Base-by-base conservation (phyloP, 1,140 invertebrate genomes). In the Magallana ariakensis region DNA sequence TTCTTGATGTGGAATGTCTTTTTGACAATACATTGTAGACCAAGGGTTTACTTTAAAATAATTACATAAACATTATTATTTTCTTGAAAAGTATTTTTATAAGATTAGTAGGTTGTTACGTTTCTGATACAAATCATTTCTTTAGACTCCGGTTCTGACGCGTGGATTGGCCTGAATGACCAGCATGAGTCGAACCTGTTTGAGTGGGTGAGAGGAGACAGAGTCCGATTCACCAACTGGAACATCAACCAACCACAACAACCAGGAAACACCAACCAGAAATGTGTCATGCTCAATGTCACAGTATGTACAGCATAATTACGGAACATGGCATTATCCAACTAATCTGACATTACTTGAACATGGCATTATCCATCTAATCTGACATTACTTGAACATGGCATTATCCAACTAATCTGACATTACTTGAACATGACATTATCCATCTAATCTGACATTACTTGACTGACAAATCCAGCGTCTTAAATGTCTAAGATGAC, bases 121-220 rank as follows among this genome's bases (percentile, higher is more conserved):
- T 46, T 46, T 46, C 2, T 46, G 33, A 46, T 4, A 46, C 33
- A 46, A 46, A 46, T 5, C 33, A 46, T 10, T n/a, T 86, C 6
- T 90, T 60, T 53, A 89, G 87, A 86, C 58, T 80, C 80, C 1
- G 87, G 84, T 2, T 60, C 83, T 11, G 85, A 89, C 86, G 87
- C 87, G 33, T 93, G 92, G 92, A 91, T 92, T 55, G 92, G 92
- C 1, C 85, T 93, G 33, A 92, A 90, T 87, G 91, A 93, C 86
- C 55, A 89, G 5, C 70, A 89, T 54, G 85, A 89, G 26, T 75
- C 89, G 22, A 89, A 86, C 60, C 70, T 90, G 11, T 93, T 91
- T 87, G 88, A 89, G 33, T 93, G 93, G 93, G 80, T 89, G 10
- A 88, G 90, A 60, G 90, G 90, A 46, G 82, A 90, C 46, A 87